Conservation (phyloP, 2,797 vertebrate genomes). For the Pempheris klunzingeri region DNA sequence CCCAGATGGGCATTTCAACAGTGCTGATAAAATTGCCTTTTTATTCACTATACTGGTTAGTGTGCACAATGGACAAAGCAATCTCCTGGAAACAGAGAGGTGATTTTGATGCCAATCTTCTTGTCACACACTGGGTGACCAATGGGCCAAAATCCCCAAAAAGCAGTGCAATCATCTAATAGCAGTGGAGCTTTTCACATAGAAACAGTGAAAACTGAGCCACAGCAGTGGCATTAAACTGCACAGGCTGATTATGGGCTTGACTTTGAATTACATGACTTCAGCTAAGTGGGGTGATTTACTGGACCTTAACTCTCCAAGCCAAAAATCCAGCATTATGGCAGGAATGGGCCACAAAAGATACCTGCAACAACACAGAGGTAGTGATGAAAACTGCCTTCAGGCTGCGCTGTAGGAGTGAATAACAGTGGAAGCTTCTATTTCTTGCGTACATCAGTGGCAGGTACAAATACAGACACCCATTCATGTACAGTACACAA, state of each 20-base stretch:
- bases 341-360: conserved; percentile 51
- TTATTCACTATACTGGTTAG: conserved; percentile 52
- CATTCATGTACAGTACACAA: conserved; percentile 59
- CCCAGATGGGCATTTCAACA: conserved; percentile 44
- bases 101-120: conserved; percentile 60
- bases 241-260: conserved; percentile 50
- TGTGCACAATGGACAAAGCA: conserved; percentile 58
- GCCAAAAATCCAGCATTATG: conserved; percentile 39
- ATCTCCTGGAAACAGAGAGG: conserved; percentile 54
- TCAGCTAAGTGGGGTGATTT: conserved; percentile 51
- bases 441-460: conserved; percentile 68
- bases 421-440: conserved; percentile 72
- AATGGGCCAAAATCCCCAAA: conserved; percentile 44
- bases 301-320: conserved; percentile 39
- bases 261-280: conserved; percentile 61
- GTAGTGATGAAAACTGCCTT: conserved; percentile 77
- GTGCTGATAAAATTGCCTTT: conserved; percentile 50
- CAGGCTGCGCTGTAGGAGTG: conserved; percentile 75
- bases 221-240: conserved; percentile 34
- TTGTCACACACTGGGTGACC: conserved; percentile 56
- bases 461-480: conserved; percentile 66
- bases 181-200: conserved; percentile 46
- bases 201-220: conserved; percentile 39
- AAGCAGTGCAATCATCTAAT: conserved; percentile 60
- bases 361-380: conserved; percentile 59